Base-by-base conservation (phyloP, 2,113 vertebrate species). In the Cettia cetti region DNA sequence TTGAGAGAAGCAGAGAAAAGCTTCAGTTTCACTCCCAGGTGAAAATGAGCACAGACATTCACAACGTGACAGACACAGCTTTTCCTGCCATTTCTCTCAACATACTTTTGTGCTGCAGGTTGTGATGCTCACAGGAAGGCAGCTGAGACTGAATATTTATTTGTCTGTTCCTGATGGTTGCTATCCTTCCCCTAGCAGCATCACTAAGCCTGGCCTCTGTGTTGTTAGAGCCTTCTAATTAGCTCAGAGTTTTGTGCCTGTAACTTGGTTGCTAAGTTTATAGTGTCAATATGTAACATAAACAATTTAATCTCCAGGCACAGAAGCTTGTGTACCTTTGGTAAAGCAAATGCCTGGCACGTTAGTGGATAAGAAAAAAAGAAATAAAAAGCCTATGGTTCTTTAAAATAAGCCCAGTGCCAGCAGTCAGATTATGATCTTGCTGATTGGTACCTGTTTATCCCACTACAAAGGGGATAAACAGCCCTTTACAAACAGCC, bases 221-320 rank as follows among this genome's bases (percentile, higher is more conserved):
- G 70, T 96, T 93, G 94, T 86, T 57, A 83, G 69, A 15, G 11
- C 27, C 35, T 63, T 80, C 17, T 71, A 65, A 92, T 39, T n/a
- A 95, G 90, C 63, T 47, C 23, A 54, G 76, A 88, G 89, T 33
- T 82, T 91, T 76, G 70, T 87, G 86, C 44, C 69, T 74, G 82
- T 60, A 82, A 40, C 63, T 63, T 54, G 33, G 97, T 97, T 95
- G 91, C 96, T 79, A 91, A 30, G 87, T 39, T 65, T 76, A 42
- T 18, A 24, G 50, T 53, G 33, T 53, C 77, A 56, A 53, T 10
- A 28, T 4, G 11, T 23, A 87, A 61, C 22, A 49, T 15, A 94
- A 97, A 98, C 95, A 97, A 53, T 72, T 82, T 65, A 7, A 64
- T 94, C 52, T 86, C 94, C 42, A 90, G 56, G 94, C 47, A 80